A percentile compares a stretch with the other conserved stretches of the same genome.
These are phyloP conservation scores for Drosophila lacteicornis DNA, from an alignment of 1,140 invertebrate genomes.

Conservation along the genomic window DNA sequence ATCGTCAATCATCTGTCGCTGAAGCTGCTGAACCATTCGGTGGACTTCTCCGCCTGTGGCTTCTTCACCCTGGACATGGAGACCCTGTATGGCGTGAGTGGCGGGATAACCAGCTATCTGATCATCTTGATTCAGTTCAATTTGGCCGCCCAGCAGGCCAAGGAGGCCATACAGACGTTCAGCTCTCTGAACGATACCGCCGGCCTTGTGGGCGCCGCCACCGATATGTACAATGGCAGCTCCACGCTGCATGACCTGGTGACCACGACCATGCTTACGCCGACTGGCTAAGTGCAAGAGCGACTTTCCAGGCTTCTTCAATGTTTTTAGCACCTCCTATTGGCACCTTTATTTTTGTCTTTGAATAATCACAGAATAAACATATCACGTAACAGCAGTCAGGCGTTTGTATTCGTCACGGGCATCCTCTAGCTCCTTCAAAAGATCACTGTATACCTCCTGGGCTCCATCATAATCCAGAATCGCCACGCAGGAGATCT, in stretches of 20 bases:
- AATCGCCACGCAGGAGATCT: conserved; percentile 74
- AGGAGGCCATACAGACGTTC: conserved; percentile 73
- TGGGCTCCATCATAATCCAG: conserved; percentile 77
- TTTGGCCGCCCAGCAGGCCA: conserved; percentile 82
- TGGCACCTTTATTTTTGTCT: conserved; percentile 44
- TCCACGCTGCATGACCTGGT: conserved; percentile 43
- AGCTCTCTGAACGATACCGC: conserved; percentile 70
- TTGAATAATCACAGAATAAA: conserved; percentile 51
- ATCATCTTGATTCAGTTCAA: conserved; percentile 85
- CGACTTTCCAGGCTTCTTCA: background rate
- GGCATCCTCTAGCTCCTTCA: conserved; percentile 56
- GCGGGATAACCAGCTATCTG: conserved; percentile 83
- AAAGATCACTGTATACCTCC: conserved; percentile 51
- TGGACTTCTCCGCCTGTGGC: conserved; percentile 83
- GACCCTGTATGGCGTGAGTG: conserved; percentile 82
- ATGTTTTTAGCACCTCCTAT: conserved; percentile 30
- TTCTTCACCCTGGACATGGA: conserved; percentile 84
- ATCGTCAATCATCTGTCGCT: conserved; percentile 84
- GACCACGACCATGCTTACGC: conserved; percentile 67
- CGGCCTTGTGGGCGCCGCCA: conserved; percentile 60
- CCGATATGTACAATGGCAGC: conserved; percentile 59
- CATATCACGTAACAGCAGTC: conserved; percentile 51
- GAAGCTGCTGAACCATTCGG: conserved; percentile 81
- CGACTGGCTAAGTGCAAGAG: conserved; percentile 22
- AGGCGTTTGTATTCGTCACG: conserved; percentile 45